A percentile compares a stretch with the other conserved stretches of the same genome.
Conservation (phyloP, 1,140 invertebrate genomes). For the Hyposmocoma kahamanoa region DNA sequence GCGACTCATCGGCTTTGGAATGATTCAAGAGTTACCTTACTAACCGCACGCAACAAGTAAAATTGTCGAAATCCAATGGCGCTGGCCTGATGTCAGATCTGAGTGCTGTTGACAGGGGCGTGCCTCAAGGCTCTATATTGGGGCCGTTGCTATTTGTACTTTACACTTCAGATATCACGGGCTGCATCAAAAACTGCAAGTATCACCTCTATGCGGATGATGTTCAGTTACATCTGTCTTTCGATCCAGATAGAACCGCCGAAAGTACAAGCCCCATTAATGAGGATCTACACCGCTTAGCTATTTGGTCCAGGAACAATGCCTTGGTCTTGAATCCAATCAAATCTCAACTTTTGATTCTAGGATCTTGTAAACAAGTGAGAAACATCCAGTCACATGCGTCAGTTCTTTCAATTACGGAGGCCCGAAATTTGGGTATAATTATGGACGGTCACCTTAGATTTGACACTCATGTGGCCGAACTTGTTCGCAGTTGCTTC, state of each 20-base stretch:
- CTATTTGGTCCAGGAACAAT: background rate
- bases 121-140: background rate
- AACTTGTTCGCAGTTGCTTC: no score
- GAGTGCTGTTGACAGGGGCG: background rate
- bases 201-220: conserved; percentile 3
- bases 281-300: background rate
- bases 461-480: no score
- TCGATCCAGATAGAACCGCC: background rate
- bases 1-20: background rate
- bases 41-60: background rate
- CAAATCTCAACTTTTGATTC: conserved; percentile 1
- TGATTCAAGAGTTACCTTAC: background rate
- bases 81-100: no score
- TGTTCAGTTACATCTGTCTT: background rate
- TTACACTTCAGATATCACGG: background rate
- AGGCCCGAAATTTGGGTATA: no score
- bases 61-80: background rate
- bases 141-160: background rate
- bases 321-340: background rate
- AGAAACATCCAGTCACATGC: no score
- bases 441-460: no score
- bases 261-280: no score
- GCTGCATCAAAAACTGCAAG: background rate
- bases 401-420: no score
- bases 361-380: no score